These are phyloP conservation scores for Dryoscopus gambensis DNA, from an alignment of 2,113 vertebrate genomes.

Conservation along the genomic window DNA sequence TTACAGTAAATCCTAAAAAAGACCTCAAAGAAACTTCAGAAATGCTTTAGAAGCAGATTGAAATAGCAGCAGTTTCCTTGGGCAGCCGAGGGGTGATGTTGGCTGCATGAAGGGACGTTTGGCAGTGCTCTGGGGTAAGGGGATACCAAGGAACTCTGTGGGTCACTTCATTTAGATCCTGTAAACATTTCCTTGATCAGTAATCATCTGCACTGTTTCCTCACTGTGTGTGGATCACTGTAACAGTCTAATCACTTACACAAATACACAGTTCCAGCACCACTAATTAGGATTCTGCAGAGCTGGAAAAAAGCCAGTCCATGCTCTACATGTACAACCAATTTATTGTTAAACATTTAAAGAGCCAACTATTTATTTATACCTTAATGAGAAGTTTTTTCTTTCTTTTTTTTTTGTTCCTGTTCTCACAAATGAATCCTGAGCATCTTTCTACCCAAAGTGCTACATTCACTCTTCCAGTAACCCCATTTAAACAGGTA, in stretches of 20 bases:
- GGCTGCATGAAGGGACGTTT: not conserved
- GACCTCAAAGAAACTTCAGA: not conserved
- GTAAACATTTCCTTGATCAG: slow-evolving; percentile 63
- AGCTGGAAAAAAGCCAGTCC: slow-evolving; percentile 41
- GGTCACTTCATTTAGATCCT: slow-evolving; percentile 41
- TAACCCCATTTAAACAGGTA: not conserved
- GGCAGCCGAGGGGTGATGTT: not conserved
- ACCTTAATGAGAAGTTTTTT: not conserved
- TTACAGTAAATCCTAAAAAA: not conserved
- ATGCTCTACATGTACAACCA: not conserved
- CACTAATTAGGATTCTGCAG: slow-evolving; percentile 52
- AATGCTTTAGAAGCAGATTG: not conserved
- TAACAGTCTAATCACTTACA: slow-evolving; percentile 60
- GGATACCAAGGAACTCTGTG: slow-evolving; percentile 1
- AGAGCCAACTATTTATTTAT: not conserved
- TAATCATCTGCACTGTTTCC: slow-evolving; percentile 46
- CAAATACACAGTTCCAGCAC: slow-evolving; percentile 58
- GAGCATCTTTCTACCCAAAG: not conserved
- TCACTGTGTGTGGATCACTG: not conserved
- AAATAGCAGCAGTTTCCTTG: not conserved
- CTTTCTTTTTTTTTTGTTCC: not conserved
- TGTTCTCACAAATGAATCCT: not conserved
- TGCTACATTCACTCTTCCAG: not conserved
- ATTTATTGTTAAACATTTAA: slow-evolving; percentile 3
- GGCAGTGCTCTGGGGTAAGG: slow-evolving; percentile 18